Conservation (phyloP, 1,140 invertebrate species). For the Diuraphis noxia region DNA sequence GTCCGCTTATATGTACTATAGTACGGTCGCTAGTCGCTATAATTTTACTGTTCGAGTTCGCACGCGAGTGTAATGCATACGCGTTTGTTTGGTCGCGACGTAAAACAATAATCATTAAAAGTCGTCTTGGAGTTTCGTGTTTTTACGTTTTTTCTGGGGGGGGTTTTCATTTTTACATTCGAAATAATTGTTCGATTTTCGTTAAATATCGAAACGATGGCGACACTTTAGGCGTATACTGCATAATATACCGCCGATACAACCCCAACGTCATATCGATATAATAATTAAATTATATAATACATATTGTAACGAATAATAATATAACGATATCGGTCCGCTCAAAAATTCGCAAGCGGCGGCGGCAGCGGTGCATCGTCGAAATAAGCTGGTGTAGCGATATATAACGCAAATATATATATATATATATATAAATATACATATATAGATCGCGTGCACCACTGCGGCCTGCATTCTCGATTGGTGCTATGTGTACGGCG, state of each 20-base stretch:
- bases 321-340: not conserved
- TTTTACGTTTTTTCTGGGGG: too few species aligned
- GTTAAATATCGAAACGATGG: too few species aligned
- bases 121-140: too few species aligned
- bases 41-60: not conserved
- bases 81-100: too few species aligned
- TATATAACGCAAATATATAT: not conserved
- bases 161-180: too few species aligned
- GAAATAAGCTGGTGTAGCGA: not conserved
- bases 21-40: not conserved
- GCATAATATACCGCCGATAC: too few species aligned
- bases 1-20: not conserved
- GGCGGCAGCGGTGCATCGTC: not conserved
- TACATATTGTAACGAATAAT: not conserved
- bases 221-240: too few species aligned
- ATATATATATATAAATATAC: too few species aligned
- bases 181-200: too few species aligned
- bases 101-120: too few species aligned
- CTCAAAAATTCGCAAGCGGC: not conserved
- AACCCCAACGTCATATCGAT: too few species aligned
- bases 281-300: not conserved
- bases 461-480: not conserved
- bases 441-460: constrained; percentile 3
- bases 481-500: not conserved
- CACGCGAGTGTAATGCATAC: not conserved